These are phyloP conservation scores for Drosophila nebulosa DNA, from an alignment of 1,140 invertebrate genomes.

Conservation along the genomic window DNA sequence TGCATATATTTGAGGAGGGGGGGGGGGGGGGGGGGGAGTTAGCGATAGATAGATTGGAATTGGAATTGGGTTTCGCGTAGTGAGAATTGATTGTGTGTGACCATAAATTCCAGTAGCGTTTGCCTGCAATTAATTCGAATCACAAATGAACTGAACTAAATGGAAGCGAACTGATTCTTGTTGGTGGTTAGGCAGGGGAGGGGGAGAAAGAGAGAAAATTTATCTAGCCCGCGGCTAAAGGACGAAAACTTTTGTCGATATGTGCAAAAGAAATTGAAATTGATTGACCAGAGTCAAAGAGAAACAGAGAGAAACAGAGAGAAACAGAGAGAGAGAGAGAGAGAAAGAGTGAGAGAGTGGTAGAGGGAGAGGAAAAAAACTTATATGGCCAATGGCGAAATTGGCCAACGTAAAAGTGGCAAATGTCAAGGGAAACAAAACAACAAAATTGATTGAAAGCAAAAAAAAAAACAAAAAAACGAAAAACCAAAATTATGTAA, in stretches of 20 bases:
- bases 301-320: too few species aligned
- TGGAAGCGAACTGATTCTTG: slow-evolving; percentile 22
- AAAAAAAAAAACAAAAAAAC: slow-evolving; percentile 16
- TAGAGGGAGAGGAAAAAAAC: background rate
- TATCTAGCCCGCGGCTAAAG: background rate
- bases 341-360: too few species aligned
- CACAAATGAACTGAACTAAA: slow-evolving; percentile 16
- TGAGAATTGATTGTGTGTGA: slow-evolving; percentile 28
- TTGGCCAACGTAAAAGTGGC: background rate
- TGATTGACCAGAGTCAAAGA: slow-evolving; percentile 1
- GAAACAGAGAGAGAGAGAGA: too few species aligned
- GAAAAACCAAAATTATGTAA: too few species aligned
- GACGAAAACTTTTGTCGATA: background rate
- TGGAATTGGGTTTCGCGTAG: background rate
- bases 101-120: slow-evolving; percentile 70
- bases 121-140: slow-evolving; percentile 63
- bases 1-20: slow-evolving; percentile 29
- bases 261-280: background rate
- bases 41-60: background rate
- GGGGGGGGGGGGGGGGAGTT: background rate
- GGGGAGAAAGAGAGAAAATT: background rate
- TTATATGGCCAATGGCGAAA: background rate
- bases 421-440: background rate
- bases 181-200: slow-evolving; percentile 3
- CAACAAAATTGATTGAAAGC: slow-evolving; percentile 40